Evolutionary conservation across 2,797 vertebrate species (phyloP).

Genomic region (Cygnus olor): DNA sequence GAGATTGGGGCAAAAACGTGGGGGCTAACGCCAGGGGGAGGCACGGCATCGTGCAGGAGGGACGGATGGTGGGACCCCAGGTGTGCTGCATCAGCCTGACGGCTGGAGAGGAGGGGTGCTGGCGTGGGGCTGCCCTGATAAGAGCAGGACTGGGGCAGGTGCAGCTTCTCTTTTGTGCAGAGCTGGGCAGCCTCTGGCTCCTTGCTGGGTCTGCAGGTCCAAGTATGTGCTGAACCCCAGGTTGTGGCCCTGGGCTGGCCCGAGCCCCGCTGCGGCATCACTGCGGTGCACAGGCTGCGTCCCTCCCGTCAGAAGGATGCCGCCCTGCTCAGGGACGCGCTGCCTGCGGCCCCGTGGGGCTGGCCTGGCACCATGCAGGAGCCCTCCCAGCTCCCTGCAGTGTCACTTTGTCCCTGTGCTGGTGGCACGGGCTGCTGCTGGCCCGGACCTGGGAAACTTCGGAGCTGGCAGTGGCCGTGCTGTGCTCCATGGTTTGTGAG

Average conservation of each 20-base stretch:
- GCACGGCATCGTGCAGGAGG: accelerated
- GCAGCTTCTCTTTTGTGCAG: not conserved
- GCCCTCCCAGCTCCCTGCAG: accelerated
- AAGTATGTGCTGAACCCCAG: not conserved
- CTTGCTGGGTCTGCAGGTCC: not conserved
- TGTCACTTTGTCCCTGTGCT: not conserved
- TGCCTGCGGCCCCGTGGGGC: accelerated
- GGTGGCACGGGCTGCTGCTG: not conserved
- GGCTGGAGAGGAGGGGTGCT: not conserved
- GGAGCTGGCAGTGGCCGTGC: accelerated
- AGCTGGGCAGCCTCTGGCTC: accelerated
- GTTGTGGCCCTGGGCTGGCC: not conserved
- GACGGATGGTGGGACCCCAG: not conserved
- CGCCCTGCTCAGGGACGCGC: not conserved
- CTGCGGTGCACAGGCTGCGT: accelerated
- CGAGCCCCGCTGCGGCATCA: not conserved
- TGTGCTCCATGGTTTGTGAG: accelerated
- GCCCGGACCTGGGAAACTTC: not conserved
- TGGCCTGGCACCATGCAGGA: not conserved
- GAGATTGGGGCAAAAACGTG: not conserved
- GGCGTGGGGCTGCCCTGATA: not conserved
- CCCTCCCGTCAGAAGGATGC: not conserved
- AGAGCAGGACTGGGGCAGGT: accelerated
- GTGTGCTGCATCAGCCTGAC: not conserved
- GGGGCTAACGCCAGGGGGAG: not conserved